Evolutionary conservation across 2,888 invertebrate species (phyloP), one percentile per base, ranked within the genome.

Genomic region (Lottia scabra): DNA sequence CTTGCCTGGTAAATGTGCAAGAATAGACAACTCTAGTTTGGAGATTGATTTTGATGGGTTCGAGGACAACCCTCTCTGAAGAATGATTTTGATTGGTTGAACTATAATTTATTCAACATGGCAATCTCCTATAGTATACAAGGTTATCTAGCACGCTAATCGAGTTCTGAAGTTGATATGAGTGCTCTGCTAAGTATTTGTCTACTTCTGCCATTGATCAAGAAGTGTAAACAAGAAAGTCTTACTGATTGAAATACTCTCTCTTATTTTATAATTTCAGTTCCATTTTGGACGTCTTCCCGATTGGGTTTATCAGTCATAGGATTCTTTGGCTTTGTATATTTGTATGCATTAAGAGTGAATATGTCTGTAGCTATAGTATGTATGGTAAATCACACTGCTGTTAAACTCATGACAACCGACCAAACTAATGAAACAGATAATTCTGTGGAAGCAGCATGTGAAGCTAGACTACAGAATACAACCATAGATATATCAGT

Each of bases 341-440:
- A 86, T 92, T 93, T 80, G 91, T 94, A 84, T 92, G 93, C 92
- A 43, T 83, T 92, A 84, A 87, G 92, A 12, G 90, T 91, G 71
- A 91, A 91, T 82, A 87, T 92, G 62, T 91, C 91, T 78, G 91
- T 92, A 75, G 91, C 91, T 5, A 90, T 92, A 66, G 89, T 92
- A 4, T 92, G 92, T 80, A 92, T 92, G 92, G 91, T 92, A 19
- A 90, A 90, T 74, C 84, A 87, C 5, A 88, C 89, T 69, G 86
- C 85, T 19, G 46, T 85, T n/a, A 74, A 74, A 48, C 19, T 63
- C 12, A 10, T 48, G 12, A 30, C 30, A 30, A 16, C 67, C 16
- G 67, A 48, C 63, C 27, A 27, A 65, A 67, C 63, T 19, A 56
- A 56, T 23, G 19, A 56, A 23, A 19, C 56, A 56, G n/a, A 10